These are phyloP conservation scores for Antheraea mylitta DNA, from an alignment of 1,140 invertebrate genomes.

Conservation along the genomic window DNA sequence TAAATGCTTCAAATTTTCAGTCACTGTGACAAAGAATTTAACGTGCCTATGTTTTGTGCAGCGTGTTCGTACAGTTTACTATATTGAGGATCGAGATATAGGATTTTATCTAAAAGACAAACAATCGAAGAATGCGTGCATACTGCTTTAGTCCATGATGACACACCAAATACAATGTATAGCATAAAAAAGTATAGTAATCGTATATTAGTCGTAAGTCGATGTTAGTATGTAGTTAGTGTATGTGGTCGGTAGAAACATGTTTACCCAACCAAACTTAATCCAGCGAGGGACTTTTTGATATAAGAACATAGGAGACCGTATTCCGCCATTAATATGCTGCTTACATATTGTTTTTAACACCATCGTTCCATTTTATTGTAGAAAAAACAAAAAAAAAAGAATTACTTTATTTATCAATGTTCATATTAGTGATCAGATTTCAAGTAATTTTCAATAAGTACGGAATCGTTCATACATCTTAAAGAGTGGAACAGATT, in stretches of 20 bases:
- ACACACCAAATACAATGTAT: conserved; percentile 60
- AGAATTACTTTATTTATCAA: too few species aligned
- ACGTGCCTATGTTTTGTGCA: neutral
- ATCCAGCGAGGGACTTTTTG: conserved; percentile 25
- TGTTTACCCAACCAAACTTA: conserved; percentile 23
- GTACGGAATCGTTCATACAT: too few species aligned
- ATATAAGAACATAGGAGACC: neutral
- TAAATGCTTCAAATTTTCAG: conserved; percentile 23
- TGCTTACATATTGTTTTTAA: neutral
- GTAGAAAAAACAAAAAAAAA: too few species aligned
- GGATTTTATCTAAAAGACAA: neutral
- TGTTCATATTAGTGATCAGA: too few species aligned
- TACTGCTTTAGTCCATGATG: conserved; percentile 47
- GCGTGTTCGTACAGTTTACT: neutral
- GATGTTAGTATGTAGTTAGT: conserved; percentile 61
- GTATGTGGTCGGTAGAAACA: conserved; percentile 58
- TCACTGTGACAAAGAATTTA: neutral
- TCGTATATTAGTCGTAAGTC: conserved; percentile 52
- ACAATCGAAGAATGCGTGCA: neutral
- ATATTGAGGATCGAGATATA: neutral
- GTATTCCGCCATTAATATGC: neutral
- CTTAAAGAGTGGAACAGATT: too few species aligned
- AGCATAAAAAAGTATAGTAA: neutral
- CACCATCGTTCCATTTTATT: too few species aligned
- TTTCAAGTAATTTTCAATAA: too few species aligned